Percentiles rank a stretch among this genome's conserved stretches.
phyloP scores from a whole-genome alignment of 2,113 vertebrate species.

The Tapirus terrestris region DNA sequence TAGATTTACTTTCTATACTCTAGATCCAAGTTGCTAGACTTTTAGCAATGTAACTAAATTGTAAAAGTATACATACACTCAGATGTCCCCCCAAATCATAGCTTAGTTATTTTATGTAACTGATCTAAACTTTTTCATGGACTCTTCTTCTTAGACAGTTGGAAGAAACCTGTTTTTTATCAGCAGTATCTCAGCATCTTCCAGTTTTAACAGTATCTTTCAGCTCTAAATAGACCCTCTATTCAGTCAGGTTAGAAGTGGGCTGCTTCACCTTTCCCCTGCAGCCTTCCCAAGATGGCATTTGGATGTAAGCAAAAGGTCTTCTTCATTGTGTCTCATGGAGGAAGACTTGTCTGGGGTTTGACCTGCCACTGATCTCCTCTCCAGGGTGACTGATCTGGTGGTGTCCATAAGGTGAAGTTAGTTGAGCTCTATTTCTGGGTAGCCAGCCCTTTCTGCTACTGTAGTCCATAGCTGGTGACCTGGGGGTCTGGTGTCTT shows the following conservation, averaged over 20 bases:
- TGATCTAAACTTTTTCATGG: neutral
- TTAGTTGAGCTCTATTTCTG: neutral
- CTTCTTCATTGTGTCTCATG: neutral
- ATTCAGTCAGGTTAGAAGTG: neutral
- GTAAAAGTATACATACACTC: neutral
- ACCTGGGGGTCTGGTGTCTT: neutral
- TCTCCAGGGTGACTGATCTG: neutral
- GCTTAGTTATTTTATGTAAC: neutral
- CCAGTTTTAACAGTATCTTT: neutral
- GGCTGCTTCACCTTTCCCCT: neutral
- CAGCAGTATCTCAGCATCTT: neutral
- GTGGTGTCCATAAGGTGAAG: neutral
- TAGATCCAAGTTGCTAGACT: neutral
- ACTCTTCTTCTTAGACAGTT: neutral
- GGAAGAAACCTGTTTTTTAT: neutral
- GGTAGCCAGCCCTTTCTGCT: neutral
- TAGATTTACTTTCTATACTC: neutral
- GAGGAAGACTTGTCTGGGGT: neutral
- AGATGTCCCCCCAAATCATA: neutral
- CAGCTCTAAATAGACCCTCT: neutral
- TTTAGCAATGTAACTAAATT: neutral
- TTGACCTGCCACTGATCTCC: neutral
- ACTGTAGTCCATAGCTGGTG: neutral
- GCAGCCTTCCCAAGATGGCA: neutral
- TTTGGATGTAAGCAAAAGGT: neutral